A percentile compares a stretch with the other conserved stretches of the same genome.
Evolutionary conservation across 2,113 vertebrate genomes (phyloP).

Genomic region (Montifringilla adamsi): DNA sequence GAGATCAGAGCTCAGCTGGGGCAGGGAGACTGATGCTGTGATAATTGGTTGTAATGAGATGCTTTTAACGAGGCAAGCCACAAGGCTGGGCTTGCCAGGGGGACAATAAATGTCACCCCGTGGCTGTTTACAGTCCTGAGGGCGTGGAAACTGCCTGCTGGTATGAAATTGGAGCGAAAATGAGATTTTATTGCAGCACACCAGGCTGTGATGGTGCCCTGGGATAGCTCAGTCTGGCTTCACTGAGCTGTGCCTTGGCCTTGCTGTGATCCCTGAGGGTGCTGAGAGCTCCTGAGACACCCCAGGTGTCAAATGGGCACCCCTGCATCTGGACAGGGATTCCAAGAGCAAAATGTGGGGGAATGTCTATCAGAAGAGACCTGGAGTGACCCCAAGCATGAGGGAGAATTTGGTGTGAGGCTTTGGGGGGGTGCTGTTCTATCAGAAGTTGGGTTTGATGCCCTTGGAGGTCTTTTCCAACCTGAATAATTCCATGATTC

Average conservation of each 20-base stretch:
- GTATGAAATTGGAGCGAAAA: not conserved
- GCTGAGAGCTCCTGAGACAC: not conserved
- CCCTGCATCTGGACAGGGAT: not conserved
- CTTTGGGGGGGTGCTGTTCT: fast-evolving
- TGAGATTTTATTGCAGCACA: not conserved
- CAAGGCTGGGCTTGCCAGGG: not conserved
- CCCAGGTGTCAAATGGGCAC: not conserved
- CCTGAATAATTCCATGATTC: not conserved
- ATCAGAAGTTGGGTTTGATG: not conserved
- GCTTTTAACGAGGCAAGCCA: not conserved
- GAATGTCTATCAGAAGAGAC: not conserved
- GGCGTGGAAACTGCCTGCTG: not conserved
- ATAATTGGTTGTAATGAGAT: not conserved
- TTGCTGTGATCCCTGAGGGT: not conserved
- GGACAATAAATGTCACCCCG: not conserved
- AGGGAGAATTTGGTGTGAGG: not conserved
- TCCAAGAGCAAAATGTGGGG: not conserved
- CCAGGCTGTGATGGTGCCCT: not conserved
- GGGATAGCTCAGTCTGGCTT: not conserved
- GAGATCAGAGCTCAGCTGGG: not conserved
- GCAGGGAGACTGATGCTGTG: not conserved
- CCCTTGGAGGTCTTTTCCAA: not conserved
- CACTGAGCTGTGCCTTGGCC: not conserved
- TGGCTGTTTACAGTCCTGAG: not conserved
- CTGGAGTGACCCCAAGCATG: not conserved